A percentile compares a stretch with the other conserved stretches of the same genome.
These are phyloP conservation scores for Drosophila helvetica DNA, from an alignment of 2,888 invertebrate genomes.

Conservation along the genomic window DNA sequence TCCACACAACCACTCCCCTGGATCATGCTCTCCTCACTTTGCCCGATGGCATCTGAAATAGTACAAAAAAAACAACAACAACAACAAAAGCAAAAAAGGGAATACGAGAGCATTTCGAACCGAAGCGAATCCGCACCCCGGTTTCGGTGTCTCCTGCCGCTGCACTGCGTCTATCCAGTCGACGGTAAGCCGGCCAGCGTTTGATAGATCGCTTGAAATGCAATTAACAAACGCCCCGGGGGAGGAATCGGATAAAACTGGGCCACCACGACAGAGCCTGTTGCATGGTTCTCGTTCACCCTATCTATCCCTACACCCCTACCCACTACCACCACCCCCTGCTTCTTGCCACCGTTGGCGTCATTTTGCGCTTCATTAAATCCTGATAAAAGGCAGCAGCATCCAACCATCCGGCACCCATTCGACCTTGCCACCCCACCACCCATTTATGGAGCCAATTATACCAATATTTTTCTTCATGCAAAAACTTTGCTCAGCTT, in stretches of 20 bases:
- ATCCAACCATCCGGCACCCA: conserved; percentile 9
- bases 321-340: background rate
- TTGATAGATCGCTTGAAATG: conserved; percentile 64
- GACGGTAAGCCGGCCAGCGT: conserved; percentile 34
- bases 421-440: conserved; percentile 5
- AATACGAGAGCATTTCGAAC: conserved; percentile 9
- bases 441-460: conserved; percentile 61
- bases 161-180: conserved; percentile 32
- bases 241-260: conserved; percentile 11
- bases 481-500: conserved; percentile 50
- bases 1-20: conserved; percentile 8
- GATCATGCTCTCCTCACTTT: conserved; percentile 1
- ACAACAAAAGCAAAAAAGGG: background rate
- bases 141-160: background rate
- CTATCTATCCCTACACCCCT: background rate
- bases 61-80: too few relatives aligned
- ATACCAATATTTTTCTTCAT: conserved; percentile 57
- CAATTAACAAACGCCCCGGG: conserved; percentile 56
- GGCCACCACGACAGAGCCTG: conserved; percentile 31
- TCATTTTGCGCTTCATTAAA: conserved; percentile 74
- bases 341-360: conserved; percentile 16
- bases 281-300: conserved; percentile 24
- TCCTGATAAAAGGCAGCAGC: conserved; percentile 33
- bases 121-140: background rate
- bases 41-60: conserved; percentile 34